Conservation (phyloP, 2,797 vertebrate species). For the Valencia hispanica region DNA sequence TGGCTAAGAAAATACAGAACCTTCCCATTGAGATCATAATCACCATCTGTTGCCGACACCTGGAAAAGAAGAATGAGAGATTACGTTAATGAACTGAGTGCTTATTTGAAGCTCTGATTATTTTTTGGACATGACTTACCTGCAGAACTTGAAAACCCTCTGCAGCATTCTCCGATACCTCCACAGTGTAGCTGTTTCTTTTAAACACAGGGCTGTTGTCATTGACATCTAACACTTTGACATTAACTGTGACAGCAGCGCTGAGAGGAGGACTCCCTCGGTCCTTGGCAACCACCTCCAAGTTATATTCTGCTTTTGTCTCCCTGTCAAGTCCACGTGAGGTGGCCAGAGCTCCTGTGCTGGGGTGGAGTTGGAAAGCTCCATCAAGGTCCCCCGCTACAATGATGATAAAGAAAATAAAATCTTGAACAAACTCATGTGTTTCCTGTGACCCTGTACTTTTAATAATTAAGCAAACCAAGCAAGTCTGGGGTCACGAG, state of each 20-base stretch:
- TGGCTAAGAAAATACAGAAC: conserved; percentile 91
- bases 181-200: conserved; percentile 81
- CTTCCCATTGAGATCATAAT: conserved; percentile 88
- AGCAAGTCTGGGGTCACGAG: not conserved
- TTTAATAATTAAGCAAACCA: conserved; percentile 29
- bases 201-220: conserved; percentile 90
- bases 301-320: conserved; percentile 77
- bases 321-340: conserved; percentile 89
- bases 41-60: conserved; percentile 87
- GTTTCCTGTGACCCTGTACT: conserved; percentile 7
- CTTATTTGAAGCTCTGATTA: not conserved
- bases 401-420: conserved; percentile 10
- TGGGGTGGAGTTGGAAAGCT: conserved; percentile 86
- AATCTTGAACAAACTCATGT: not conserved
- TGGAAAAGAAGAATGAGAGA: conserved; percentile 20
- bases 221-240: conserved; percentile 91
- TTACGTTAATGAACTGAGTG: not conserved
- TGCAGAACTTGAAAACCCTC: conserved; percentile 85
- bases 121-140: conserved; percentile 38
- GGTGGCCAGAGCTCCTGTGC: conserved; percentile 88
- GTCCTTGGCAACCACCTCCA: conserved; percentile 88
- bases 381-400: conserved; percentile 88
- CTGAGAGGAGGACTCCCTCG: conserved; percentile 85
- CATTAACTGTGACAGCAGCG: conserved; percentile 81
- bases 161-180: conserved; percentile 87